Conservation (phyloP, 1,140 invertebrate genomes). For the Chlorops oryzae region DNA sequence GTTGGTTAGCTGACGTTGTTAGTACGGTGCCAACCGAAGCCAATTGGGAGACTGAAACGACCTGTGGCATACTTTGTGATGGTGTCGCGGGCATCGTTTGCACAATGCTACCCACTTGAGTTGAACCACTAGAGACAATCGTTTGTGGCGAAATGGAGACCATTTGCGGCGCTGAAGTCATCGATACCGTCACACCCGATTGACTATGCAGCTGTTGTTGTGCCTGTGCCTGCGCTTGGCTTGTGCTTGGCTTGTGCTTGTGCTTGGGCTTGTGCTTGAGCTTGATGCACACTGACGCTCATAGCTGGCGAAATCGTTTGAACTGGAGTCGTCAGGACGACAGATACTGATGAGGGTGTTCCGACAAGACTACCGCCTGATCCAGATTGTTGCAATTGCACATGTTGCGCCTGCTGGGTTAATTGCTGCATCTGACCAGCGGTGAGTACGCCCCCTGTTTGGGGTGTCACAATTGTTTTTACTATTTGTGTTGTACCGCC, state of each 20-base stretch:
- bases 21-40: constrained; percentile 34
- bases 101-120: constrained; percentile 40
- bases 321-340: constrained; percentile 43
- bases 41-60: constrained; percentile 41
- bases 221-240: too few relatives aligned
- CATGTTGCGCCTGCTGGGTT: constrained; percentile 27
- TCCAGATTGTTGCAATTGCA: constrained; percentile 12
- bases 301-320: constrained; percentile 33
- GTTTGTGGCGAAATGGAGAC: constrained; percentile 43
- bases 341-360: constrained; percentile 32
- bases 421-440: constrained; percentile 40
- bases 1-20: constrained; percentile 42
- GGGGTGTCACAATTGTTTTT: constrained; percentile 39
- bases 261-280: too few relatives aligned
- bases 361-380: constrained; percentile 17
- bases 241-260: not conserved
- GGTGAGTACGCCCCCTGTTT: constrained; percentile 22
- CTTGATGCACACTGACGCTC: constrained; percentile 27
- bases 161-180: constrained; percentile 39
- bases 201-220: not conserved
- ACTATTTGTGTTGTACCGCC: constrained; percentile 37
- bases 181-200: not conserved
- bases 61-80: constrained; percentile 35
- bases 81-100: constrained; percentile 31
- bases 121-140: constrained; percentile 33